Base-by-base conservation (phyloP, 2,797 vertebrate genomes). In the Sarcoramphus papa region DNA sequence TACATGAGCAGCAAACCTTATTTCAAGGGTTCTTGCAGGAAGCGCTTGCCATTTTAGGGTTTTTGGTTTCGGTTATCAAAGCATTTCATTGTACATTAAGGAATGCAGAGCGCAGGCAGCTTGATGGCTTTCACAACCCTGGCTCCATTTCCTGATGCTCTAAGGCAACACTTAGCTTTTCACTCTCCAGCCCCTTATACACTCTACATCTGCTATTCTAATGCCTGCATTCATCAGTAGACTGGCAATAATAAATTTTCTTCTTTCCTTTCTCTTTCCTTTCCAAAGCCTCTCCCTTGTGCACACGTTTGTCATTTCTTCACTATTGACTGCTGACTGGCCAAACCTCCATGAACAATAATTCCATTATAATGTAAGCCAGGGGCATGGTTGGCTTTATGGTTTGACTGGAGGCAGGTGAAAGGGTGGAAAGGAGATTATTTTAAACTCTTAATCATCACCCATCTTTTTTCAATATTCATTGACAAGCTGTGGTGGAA, bases 191-290 rank as follows among this genome's bases (percentile, higher is more conserved):
- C 85, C 84, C 93, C 86, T 96, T 80, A 64, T 74, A 77, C 64
- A 35, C 50, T 96, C 97, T 97, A 95, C 97, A 98, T 97, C 98
- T 98, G 98, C 97, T 98, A 91, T 98, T 98, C 97, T 98, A 98
- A 98, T 97, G 92, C 96, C 80, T 97, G 95, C 95, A 98, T 98
- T 98, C 97, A 97, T 97, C 97, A 97, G 97, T 92, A 91, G 79
- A 94, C 91, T 67, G 40, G 93, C 89, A 96, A 96, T 93, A 96
- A 96, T 97, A 98, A 98, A 98, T 98, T 97, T 95, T 95, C 96
- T 91, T 94, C 91, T 96, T 97, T 94, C 89, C 88, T 81, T 95
- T 95, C 92, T 92, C 95, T 93, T 95, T 95, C 88, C 76, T 96
- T 94, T 96, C 95, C 91, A 93, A 94, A 90, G 65, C 74, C 77